Percentiles rank a stretch among this genome's conserved stretches.
phyloP scores from a whole-genome alignment of 2,888 invertebrate species.

The Acleris cristana region DNA sequence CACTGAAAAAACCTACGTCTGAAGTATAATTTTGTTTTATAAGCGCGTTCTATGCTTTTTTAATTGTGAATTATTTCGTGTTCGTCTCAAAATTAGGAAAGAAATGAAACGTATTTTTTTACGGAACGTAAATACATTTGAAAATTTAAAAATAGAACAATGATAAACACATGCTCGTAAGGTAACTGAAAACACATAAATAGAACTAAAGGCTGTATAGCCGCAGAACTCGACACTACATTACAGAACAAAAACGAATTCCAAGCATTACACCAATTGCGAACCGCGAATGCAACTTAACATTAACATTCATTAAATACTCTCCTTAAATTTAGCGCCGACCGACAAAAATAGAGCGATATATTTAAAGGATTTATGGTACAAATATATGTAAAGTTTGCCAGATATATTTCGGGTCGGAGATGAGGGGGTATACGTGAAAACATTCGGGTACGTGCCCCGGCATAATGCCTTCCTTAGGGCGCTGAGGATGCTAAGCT shows the following conservation, averaged over 20 bases:
- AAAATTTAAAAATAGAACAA: too few relatives aligned
- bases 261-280: slow-evolving; percentile 65
- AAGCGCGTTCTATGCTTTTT: slow-evolving; percentile 11
- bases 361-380: slow-evolving; percentile 82
- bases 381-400: slow-evolving; percentile 85
- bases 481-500: slow-evolving; percentile 75
- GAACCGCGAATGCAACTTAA: slow-evolving; percentile 66
- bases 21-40: slow-evolving; percentile 17
- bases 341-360: slow-evolving; percentile 82
- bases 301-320: slow-evolving; percentile 81
- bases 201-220: too few relatives aligned
- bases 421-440: slow-evolving; percentile 79
- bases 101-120: not conserved
- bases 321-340: slow-evolving; percentile 74
- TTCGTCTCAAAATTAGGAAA: not conserved
- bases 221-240: slow-evolving; percentile 14
- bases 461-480: slow-evolving; percentile 79
- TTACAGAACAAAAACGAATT: slow-evolving; percentile 47
- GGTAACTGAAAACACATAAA: too few relatives aligned
- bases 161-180: too few relatives aligned
- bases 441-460: slow-evolving; percentile 81
- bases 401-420: slow-evolving; percentile 81
- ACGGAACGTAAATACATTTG: not conserved
- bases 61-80: slow-evolving; percentile 8
- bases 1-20: slow-evolving; percentile 23